These are phyloP conservation scores for Spatulosminthurus flaviceps DNA, from an alignment of 2,888 invertebrate species.

Conservation along the genomic window DNA sequence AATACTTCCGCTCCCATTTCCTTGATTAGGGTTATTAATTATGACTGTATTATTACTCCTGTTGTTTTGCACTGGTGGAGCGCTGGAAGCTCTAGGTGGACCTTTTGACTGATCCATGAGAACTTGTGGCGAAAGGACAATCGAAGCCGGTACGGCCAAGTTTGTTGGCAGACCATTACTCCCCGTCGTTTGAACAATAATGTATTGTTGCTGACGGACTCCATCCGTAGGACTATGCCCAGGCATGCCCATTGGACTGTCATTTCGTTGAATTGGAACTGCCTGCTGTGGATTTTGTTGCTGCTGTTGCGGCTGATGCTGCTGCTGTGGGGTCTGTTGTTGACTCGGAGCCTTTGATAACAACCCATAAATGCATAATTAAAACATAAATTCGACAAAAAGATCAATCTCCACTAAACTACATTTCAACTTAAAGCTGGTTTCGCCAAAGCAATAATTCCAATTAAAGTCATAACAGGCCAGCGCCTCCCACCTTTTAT, in stretches of 20 bases:
- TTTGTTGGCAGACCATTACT: slow-evolving; percentile 63
- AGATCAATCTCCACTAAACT: too few relatives aligned
- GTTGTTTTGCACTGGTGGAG: slow-evolving; percentile 74
- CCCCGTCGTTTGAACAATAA: slow-evolving; percentile 63
- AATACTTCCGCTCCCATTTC: slow-evolving; percentile 25
- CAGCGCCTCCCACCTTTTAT: too few relatives aligned
- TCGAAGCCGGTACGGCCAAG: slow-evolving; percentile 62
- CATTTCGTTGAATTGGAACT: slow-evolving; percentile 36
- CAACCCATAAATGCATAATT: background rate
- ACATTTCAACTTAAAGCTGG: too few relatives aligned
- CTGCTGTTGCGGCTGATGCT: too few relatives aligned
- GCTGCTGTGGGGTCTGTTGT: slow-evolving; percentile 29
- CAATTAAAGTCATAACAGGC: too few relatives aligned
- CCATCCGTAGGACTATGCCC: slow-evolving; percentile 35
- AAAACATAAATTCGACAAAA: background rate
- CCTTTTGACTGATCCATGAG: slow-evolving; percentile 65
- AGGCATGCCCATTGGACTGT: slow-evolving; percentile 27
- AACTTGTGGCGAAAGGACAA: slow-evolving; percentile 60
- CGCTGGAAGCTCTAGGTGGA: slow-evolving; percentile 84
- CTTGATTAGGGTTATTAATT: slow-evolving; percentile 29
- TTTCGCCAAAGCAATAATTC: too few relatives aligned
- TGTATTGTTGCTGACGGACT: slow-evolving; percentile 61
- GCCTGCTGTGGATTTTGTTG: slow-evolving; percentile 2
- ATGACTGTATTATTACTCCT: slow-evolving; percentile 35
- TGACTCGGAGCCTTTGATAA: slow-evolving; percentile 32